Evolutionary conservation across 2,888 invertebrate species (phyloP).

Genomic region (Leucoma salicis): DNA sequence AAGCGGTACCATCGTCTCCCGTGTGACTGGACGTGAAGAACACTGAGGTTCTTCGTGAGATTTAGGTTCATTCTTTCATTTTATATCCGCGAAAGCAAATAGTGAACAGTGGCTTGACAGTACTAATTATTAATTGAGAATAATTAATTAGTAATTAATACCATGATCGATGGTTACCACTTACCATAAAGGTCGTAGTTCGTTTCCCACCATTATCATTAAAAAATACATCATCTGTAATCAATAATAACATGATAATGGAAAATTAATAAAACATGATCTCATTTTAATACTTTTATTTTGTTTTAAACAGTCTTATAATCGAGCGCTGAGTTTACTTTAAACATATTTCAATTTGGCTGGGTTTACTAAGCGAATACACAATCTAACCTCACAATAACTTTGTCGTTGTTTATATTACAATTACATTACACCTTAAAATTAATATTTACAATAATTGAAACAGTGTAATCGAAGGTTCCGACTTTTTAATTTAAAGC

Average conservation of each 20-base stretch:
- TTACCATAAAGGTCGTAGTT: too few relatives aligned
- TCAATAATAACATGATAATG: neutral
- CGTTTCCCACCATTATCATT: too few relatives aligned
- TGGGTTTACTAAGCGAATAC: slow-evolving; percentile 70
- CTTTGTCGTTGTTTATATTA: slow-evolving; percentile 59
- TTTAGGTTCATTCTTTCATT: too few relatives aligned
- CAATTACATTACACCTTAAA: slow-evolving; percentile 50
- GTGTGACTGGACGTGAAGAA: too few relatives aligned
- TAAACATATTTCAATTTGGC: slow-evolving; percentile 69
- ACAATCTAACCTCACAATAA: slow-evolving; percentile 54
- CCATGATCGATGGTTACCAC: too few relatives aligned
- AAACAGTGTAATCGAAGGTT: slow-evolving; percentile 69
- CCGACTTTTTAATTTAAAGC: slow-evolving; percentile 37
- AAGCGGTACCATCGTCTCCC: too few relatives aligned
- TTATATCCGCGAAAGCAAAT: too few relatives aligned
- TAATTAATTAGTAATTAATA: too few relatives aligned
- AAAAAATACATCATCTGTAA: too few relatives aligned
- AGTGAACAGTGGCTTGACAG: too few relatives aligned
- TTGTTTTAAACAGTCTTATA: slow-evolving; percentile 80
- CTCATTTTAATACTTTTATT: slow-evolving; percentile 53
- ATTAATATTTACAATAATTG: slow-evolving; percentile 68
- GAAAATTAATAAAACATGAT: neutral
- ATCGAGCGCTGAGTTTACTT: slow-evolving; percentile 73
- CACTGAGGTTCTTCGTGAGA: too few relatives aligned
- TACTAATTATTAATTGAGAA: too few relatives aligned